Conservation (phyloP, 2,888 invertebrate species). For the Hecatera dysodea region DNA sequence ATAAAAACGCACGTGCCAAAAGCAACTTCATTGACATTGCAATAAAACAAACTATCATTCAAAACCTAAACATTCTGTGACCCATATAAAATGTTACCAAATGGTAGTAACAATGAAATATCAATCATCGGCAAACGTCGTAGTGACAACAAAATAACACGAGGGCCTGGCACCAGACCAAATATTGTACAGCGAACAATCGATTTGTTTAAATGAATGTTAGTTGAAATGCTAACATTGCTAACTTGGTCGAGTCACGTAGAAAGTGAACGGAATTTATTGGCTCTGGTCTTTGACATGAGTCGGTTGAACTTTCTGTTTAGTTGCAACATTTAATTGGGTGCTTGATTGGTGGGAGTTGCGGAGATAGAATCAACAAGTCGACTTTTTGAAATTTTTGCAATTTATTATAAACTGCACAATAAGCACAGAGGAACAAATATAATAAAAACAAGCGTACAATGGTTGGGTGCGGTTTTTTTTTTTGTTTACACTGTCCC, state of each 20-base stretch:
- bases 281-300: slow-evolving; percentile 44
- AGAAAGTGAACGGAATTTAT: slow-evolving; percentile 63
- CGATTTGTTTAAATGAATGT: slow-evolving; percentile 56
- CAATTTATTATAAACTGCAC: too few species aligned
- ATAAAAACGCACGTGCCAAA: slow-evolving; percentile 9
- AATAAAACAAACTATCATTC: slow-evolving; percentile 30
- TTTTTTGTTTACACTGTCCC: too few species aligned
- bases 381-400: background rate
- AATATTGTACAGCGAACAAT: slow-evolving; percentile 64
- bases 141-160: slow-evolving; percentile 63
- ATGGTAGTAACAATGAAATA: slow-evolving; percentile 58
- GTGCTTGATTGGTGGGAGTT: slow-evolving; percentile 8
- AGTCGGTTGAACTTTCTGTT: slow-evolving; percentile 55
- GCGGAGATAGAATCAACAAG: background rate
- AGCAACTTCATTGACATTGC: slow-evolving; percentile 25
- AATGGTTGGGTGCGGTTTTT: too few species aligned
- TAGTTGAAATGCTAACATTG: slow-evolving; percentile 41
- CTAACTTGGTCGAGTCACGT: slow-evolving; percentile 56
- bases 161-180: slow-evolving; percentile 59
- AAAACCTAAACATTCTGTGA: slow-evolving; percentile 50
- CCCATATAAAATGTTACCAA: slow-evolving; percentile 62
- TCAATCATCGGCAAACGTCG: slow-evolving; percentile 54
- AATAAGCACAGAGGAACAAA: too few species aligned
- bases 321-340: slow-evolving; percentile 24
- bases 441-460: too few species aligned